Percentiles rank a stretch among this genome's conserved stretches.
phyloP scores from a whole-genome alignment of 2,888 invertebrate genomes.

The Barypeithes pellucidus region DNA sequence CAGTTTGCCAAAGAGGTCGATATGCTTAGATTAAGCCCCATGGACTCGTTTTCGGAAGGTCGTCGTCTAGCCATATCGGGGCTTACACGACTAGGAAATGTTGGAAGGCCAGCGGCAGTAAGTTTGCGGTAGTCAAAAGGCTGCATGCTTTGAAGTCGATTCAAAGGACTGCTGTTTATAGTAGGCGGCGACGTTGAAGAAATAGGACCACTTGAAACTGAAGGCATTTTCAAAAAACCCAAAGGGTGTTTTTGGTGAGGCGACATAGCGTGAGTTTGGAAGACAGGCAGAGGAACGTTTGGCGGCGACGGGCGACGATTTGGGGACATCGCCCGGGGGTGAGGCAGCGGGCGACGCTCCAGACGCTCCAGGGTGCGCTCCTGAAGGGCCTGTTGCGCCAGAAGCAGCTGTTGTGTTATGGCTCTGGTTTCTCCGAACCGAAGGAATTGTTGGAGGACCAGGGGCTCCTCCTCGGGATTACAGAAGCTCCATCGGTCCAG shows the following conservation, averaged over 20 bases:
- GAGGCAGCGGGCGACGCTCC: slow-evolving; percentile 69
- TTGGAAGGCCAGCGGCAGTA: slow-evolving; percentile 75
- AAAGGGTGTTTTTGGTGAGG: slow-evolving; percentile 70
- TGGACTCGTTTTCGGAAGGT: slow-evolving; percentile 72
- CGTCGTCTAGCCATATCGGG: slow-evolving; percentile 70
- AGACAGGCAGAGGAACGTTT: slow-evolving; percentile 71
- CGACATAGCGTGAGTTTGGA: slow-evolving; percentile 71
- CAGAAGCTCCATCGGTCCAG: slow-evolving; percentile 93
- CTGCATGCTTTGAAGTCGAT: slow-evolving; percentile 94
- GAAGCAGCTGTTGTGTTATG: slow-evolving; percentile 80
- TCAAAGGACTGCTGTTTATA: slow-evolving; percentile 81
- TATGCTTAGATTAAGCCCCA: slow-evolving; percentile 77
- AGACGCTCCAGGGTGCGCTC: slow-evolving; percentile 75
- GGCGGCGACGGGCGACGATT: slow-evolving; percentile 79
- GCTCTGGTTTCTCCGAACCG: slow-evolving; percentile 92
- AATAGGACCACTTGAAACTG: slow-evolving; percentile 71
- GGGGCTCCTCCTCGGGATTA: slow-evolving; percentile 90
- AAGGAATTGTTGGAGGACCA: slow-evolving; percentile 93
- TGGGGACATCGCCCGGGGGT: slow-evolving; percentile 78
- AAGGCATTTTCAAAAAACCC: slow-evolving; percentile 71
- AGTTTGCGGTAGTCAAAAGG: slow-evolving; percentile 93
- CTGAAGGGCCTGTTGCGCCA: slow-evolving; percentile 77
- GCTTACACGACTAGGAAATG: slow-evolving; percentile 72
- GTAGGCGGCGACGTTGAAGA: slow-evolving; percentile 77
- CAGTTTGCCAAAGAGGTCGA: slow-evolving; percentile 78